Percentiles rank a stretch among this genome's conserved stretches.
phyloP scores from a whole-genome alignment of 2,113 vertebrate genomes.

The Muntiacus reevesi region DNA sequence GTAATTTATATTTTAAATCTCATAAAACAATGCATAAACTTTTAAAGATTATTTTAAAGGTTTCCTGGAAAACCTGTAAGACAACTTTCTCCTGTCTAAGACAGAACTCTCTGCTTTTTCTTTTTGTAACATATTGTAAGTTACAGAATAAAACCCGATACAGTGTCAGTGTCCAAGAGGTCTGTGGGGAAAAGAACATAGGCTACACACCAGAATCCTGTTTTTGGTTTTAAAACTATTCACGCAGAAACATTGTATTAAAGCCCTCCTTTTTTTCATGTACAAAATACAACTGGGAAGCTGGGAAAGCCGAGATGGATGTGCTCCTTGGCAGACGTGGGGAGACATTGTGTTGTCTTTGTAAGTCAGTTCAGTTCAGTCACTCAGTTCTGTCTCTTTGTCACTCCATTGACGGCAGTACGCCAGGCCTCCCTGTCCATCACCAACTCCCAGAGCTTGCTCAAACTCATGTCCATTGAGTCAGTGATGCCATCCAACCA shows the following conservation, averaged over 20 bases:
- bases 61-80: background rate
- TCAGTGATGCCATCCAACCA: background rate
- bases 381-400: background rate
- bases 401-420: accelerated
- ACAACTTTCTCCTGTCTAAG: background rate
- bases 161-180: background rate
- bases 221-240: background rate
- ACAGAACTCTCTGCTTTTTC: background rate
- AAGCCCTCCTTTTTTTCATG: background rate
- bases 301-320: accelerated
- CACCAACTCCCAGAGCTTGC: background rate
- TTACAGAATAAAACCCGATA: background rate
- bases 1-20: background rate
- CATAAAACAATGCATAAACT: background rate
- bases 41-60: background rate
- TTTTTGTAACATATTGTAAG: background rate
- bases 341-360: background rate
- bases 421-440: background rate
- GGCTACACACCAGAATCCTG: background rate
- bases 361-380: background rate
- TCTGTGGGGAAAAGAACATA: background rate
- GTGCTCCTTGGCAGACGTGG: background rate
- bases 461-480: background rate
- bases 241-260: background rate
- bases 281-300: background rate